phyloP scores from a whole-genome alignment of 2,888 invertebrate genomes.

The Sicus ferrugineus region DNA sequence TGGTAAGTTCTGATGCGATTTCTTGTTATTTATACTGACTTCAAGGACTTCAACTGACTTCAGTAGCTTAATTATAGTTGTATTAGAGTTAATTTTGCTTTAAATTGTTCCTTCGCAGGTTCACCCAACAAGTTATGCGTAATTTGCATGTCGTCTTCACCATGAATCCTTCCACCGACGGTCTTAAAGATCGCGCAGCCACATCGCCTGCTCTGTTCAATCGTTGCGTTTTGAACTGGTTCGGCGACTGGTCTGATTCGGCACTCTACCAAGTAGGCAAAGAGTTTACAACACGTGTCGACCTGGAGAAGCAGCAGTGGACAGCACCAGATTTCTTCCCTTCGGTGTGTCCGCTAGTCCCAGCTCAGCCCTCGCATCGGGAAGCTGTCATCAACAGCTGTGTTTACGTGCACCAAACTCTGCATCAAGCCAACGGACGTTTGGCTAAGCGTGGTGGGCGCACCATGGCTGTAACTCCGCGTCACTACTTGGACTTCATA shows the following conservation, averaged over 20 bases:
- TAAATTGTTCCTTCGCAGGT: slow-evolving; percentile 61
- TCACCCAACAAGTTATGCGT: slow-evolving; percentile 98
- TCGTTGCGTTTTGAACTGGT: slow-evolving; percentile 99
- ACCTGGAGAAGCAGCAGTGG: slow-evolving; percentile 89
- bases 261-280: slow-evolving; percentile 94
- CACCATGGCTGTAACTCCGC: slow-evolving; percentile 97
- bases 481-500: slow-evolving; percentile 98
- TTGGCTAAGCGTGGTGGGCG: slow-evolving; percentile 91
- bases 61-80: too few species aligned
- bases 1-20: slow-evolving; percentile 72
- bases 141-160: slow-evolving; percentile 99
- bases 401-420: slow-evolving; percentile 97
- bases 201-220: slow-evolving; percentile 99
- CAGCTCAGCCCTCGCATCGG: slow-evolving; percentile 81
- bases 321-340: slow-evolving; percentile 90
- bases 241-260: slow-evolving; percentile 99
- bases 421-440: slow-evolving; percentile 92
- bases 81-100: neutral
- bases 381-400: slow-evolving; percentile 99
- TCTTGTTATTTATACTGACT: too few species aligned
- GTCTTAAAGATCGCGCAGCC: slow-evolving; percentile 96
- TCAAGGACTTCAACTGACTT: too few species aligned
- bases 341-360: slow-evolving; percentile 80
- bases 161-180: slow-evolving; percentile 99
- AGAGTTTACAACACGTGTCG: slow-evolving; percentile 95